A percentile compares a stretch with the other conserved stretches of the same genome.
phyloP scores from a whole-genome alignment of 53 echinoderm and acorn worm genomes.

The Holothuria leucospilota region DNA sequence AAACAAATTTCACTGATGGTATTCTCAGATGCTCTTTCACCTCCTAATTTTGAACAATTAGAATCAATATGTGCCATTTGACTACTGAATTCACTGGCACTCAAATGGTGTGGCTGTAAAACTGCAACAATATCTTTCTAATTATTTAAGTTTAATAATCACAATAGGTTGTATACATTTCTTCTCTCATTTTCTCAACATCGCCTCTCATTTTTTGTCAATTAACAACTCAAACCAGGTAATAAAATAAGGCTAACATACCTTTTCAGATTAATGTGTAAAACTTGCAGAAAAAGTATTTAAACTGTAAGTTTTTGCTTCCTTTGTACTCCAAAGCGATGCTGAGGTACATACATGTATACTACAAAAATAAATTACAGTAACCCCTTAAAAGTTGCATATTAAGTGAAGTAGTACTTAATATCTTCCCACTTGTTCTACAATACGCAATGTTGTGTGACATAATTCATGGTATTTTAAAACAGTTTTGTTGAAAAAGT shows the following conservation, averaged over 20 bases:
- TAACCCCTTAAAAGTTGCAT: conserved; percentile 35
- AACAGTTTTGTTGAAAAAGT: too few species aligned
- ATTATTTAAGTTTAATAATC: background rate
- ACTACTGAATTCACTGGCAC: too few species aligned
- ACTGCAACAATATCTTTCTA: too few species aligned
- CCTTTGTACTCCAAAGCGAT: conserved; percentile 26
- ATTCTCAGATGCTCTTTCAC: too few species aligned
- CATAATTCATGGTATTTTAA: too few species aligned
- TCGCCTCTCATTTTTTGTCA: conserved; percentile 30
- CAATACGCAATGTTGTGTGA: conserved; percentile 1
- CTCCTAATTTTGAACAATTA: too few species aligned
- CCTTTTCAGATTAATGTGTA: conserved; percentile 32
- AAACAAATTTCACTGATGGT: too few species aligned
- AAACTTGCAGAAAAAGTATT: conserved; percentile 25
- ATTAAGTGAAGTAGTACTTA: conserved; percentile 12
- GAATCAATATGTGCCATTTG: too few species aligned
- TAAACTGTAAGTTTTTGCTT: conserved; percentile 23
- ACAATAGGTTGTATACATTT: conserved; percentile 11
- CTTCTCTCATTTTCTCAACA: conserved; percentile 16
- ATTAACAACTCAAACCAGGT: conserved; percentile 35
- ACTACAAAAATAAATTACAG: conserved; percentile 18
- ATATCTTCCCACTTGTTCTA: conserved; percentile 10
- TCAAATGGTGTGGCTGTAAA: too few species aligned
- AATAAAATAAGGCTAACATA: conserved; percentile 34
- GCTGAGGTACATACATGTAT: conserved; percentile 32